These are phyloP conservation scores for Troilus luridus DNA, from an alignment of 2,888 invertebrate genomes.

Conservation along the genomic window DNA sequence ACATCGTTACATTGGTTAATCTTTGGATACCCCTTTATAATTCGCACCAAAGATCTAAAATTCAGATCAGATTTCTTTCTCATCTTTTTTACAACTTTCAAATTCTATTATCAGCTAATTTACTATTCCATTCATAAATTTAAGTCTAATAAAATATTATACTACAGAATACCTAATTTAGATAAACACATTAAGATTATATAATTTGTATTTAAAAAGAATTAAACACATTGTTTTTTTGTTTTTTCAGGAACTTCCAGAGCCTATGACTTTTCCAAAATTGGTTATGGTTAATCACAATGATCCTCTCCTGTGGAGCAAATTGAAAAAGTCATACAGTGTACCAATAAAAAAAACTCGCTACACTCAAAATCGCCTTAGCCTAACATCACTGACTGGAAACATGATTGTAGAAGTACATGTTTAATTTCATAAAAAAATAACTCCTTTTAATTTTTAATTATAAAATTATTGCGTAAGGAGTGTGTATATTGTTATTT, in stretches of 20 bases:
- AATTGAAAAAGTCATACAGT: conserved; percentile 49
- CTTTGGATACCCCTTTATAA: no score
- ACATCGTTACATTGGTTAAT: no score
- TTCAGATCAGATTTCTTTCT: no score
- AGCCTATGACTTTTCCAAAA: conserved; percentile 40
- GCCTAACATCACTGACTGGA: conserved; percentile 47
- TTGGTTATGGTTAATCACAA: background rate
- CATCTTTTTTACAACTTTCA: no score
- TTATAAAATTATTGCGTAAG: background rate
- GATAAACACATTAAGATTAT: no score
- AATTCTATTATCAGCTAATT: no score
- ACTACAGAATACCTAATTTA: no score
- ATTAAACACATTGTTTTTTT: background rate
- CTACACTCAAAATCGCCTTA: background rate
- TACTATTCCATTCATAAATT: no score
- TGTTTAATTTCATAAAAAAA: background rate
- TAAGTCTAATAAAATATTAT: no score
- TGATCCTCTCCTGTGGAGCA: conserved; percentile 51
- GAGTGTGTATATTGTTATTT: background rate
- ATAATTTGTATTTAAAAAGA: background rate
- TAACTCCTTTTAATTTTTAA: background rate
- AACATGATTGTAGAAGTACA: conserved; percentile 54
- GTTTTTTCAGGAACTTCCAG: conserved; percentile 43
- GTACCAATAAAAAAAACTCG: background rate
- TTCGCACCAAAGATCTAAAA: no score